Evolutionary conservation across 2,113 vertebrate species (phyloP), one percentile per base, ranked within the genome.

Genomic region (Seriola quinqueradiata): DNA sequence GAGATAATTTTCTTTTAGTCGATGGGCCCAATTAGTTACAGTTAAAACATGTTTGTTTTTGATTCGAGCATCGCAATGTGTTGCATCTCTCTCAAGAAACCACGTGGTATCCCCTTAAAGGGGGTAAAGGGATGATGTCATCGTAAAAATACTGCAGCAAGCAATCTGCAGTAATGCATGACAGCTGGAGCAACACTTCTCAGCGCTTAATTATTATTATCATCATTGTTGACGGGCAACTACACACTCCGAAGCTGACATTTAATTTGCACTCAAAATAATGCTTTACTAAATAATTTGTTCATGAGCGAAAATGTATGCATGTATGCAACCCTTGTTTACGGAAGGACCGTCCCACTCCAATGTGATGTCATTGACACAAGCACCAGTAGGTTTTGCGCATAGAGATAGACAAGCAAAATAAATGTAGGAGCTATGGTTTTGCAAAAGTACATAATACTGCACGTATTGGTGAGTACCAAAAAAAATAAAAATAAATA

Each of bases 101-200:
- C 92, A 93, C 89, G 87, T 90, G 90, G 91, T 90, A 70, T 77
- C 1, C 44, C 74, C 70, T 87, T 81, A 74, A 79, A 92, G 59
- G 65, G 72, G 70, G 79, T 83, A 79, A 87, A 70, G 68, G 86
- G 85, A 92, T 95, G 95, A 96, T 93, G 95, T 95, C 94, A 96
- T 95, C 88, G 90, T 85, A 79, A 92, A 91, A 94, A 94, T 93
- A 92, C 88, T 92, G 93, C 92, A 94, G 90, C 88, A 88, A 88
- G 90, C 86, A 84, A 71, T 89, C 92, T 92, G 91, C 90, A 92
- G 92, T 77, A 89, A 92, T 88, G 89, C 82, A 92, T 79, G 84
- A 83, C 89, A 88, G 79, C 79, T 87, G 81, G 77, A 81, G 67
- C 72, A 84, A 87, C 83, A 85, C 61, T 79, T 81, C 44, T 17